phyloP scores from a whole-genome alignment of 2,888 invertebrate genomes.

The Nesidiocoris tenuis region DNA sequence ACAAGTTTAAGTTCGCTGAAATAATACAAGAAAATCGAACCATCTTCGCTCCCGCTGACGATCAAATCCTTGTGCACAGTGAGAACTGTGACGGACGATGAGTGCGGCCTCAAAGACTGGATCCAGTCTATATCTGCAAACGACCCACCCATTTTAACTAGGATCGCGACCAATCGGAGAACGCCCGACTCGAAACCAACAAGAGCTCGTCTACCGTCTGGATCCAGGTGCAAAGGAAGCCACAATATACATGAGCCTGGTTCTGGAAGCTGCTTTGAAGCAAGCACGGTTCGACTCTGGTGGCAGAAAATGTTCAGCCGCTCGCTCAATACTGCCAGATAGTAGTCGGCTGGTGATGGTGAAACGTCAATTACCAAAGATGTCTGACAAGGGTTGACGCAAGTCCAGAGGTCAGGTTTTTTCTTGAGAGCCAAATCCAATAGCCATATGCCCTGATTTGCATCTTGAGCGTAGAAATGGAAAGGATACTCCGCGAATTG shows the following conservation, averaged over 20 bases:
- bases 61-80: slow-evolving; percentile 53
- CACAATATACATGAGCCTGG: slow-evolving; percentile 63
- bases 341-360: slow-evolving; percentile 67
- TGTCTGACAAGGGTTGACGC: slow-evolving; percentile 70
- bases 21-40: slow-evolving; percentile 46
- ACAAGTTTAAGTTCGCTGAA: slow-evolving; percentile 53
- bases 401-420: slow-evolving; percentile 48
- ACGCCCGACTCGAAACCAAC: slow-evolving; percentile 11
- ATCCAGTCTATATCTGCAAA: neutral
- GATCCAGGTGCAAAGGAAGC: slow-evolving; percentile 66
- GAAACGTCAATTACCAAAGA: slow-evolving; percentile 71
- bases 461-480: slow-evolving; percentile 64
- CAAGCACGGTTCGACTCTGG: slow-evolving; percentile 60
- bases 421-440: slow-evolving; percentile 63
- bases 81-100: neutral
- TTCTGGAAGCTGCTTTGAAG: slow-evolving; percentile 64
- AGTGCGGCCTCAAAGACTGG: slow-evolving; percentile 5
- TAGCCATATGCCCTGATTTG: slow-evolving; percentile 78
- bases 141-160: neutral
- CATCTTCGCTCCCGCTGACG: slow-evolving; percentile 67
- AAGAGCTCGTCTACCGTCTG: neutral
- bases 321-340: slow-evolving; percentile 70
- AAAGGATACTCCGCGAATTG: slow-evolving; percentile 5
- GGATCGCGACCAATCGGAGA: neutral
- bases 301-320: slow-evolving; percentile 73